These are phyloP conservation scores for Oceanodroma leucorhoa DNA, from an alignment of 2,797 vertebrate genomes.

Conservation along the genomic window DNA sequence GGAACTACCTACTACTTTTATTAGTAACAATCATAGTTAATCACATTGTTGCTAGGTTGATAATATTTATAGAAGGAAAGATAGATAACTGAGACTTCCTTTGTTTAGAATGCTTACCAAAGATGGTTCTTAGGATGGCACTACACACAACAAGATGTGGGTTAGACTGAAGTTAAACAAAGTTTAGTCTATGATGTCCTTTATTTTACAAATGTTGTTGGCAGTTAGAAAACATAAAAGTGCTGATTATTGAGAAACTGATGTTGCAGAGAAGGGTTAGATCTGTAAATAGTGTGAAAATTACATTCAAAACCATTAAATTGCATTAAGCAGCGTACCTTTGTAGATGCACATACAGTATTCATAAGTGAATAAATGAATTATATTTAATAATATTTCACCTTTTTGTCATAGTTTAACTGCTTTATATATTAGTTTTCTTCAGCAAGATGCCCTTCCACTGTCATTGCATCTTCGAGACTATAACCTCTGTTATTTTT, in stretches of 20 bases:
- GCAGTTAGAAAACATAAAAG: constrained; percentile 38
- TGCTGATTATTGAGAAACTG: constrained; percentile 49
- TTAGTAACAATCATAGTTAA: constrained; percentile 49
- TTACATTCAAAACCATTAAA: constrained; percentile 44
- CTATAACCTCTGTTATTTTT: not conserved
- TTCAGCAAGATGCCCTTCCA: constrained; percentile 20
- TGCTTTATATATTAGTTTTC: constrained; percentile 14
- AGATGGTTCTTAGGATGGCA: not conserved
- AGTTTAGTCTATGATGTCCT: constrained; percentile 7
- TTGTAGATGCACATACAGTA: constrained; percentile 55
- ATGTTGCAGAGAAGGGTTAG: constrained; percentile 34
- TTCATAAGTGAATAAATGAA: constrained; percentile 71
- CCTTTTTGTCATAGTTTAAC: constrained; percentile 57
- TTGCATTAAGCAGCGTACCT: constrained; percentile 52
- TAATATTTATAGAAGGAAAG: constrained; percentile 45
- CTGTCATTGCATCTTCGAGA: constrained; percentile 10
- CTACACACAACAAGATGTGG: not conserved
- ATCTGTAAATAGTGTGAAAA: constrained; percentile 54
- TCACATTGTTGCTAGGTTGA: constrained; percentile 41
- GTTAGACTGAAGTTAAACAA: not conserved
- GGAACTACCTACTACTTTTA: constrained; percentile 54
- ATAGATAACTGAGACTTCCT: constrained; percentile 9
- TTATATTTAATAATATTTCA: constrained; percentile 62
- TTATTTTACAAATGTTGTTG: constrained; percentile 47
- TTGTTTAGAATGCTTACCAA: constrained; percentile 11